Evolutionary conservation across 2,113 vertebrate species (phyloP).

Genomic region (Xyliphius kryptos): DNA sequence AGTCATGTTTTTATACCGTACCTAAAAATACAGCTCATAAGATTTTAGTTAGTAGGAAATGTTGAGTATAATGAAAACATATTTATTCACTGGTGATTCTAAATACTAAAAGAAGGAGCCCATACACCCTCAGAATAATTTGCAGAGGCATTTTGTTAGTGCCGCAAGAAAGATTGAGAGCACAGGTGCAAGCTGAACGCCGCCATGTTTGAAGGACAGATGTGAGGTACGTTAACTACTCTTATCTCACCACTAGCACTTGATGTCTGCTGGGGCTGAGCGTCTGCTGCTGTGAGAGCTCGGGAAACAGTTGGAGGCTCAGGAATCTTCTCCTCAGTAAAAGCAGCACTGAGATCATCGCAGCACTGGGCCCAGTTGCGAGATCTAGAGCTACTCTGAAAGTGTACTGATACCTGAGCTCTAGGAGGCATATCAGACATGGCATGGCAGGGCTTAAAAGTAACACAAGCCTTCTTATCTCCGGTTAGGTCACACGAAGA

Average conservation of each 20-base stretch:
- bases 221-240: constrained; percentile 22
- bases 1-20: no score
- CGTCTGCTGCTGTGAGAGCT: constrained; percentile 49
- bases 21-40: no score
- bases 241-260: constrained; percentile 82
- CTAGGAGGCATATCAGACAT: constrained; percentile 57
- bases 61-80: no score
- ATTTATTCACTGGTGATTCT: no score
- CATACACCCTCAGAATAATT: no score
- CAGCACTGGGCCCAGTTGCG: constrained; percentile 70
- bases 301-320: constrained; percentile 27
- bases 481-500: constrained; percentile 76
- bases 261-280: constrained; percentile 54
- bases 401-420: constrained; percentile 66
- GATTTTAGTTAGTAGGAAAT: no score
- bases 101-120: no score
- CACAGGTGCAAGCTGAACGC: constrained; percentile 27
- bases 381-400: constrained; percentile 66
- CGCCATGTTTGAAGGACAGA: constrained; percentile 30
- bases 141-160: constrained; percentile 3
- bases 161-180: constrained; percentile 22
- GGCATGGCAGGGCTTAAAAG: constrained; percentile 70
- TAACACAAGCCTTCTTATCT: constrained; percentile 72
- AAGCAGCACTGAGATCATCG: constrained; percentile 68
- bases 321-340: constrained; percentile 57